phyloP scores from a whole-genome alignment of 2,797 vertebrate species.

The Lacerta bilineata region DNA sequence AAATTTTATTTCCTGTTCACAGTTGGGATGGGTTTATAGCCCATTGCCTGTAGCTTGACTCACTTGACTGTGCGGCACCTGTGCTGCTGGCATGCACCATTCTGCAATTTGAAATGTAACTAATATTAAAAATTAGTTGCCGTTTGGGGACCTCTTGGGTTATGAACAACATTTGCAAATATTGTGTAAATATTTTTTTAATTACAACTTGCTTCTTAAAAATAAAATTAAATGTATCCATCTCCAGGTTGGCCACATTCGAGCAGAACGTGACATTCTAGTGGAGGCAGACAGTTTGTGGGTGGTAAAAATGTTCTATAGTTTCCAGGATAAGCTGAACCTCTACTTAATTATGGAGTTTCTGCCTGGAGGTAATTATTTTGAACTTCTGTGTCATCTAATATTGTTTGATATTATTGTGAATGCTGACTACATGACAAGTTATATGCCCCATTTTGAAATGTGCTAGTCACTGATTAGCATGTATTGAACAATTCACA shows the following conservation, averaged over 20 bases:
- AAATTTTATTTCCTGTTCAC: neutral
- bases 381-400: slow-evolving; percentile 47
- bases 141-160: neutral
- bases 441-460: neutral
- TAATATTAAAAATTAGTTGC: neutral
- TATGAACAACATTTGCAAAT: slow-evolving; percentile 47
- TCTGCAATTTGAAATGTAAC: neutral
- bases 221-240: slow-evolving; percentile 37
- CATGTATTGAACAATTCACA: neutral
- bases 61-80: neutral
- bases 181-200: slow-evolving; percentile 48
- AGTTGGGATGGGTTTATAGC: neutral
- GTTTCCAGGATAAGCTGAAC: slow-evolving; percentile 99
- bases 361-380: slow-evolving; percentile 92
- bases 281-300: slow-evolving; percentile 98
- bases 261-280: slow-evolving; percentile 96
- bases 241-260: slow-evolving; percentile 95
- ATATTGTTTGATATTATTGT: slow-evolving; percentile 26
- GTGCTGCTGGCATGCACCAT: neutral
- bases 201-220: slow-evolving; percentile 45
- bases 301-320: slow-evolving; percentile 99
- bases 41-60: neutral
- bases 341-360: slow-evolving; percentile 99
- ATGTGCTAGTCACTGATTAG: neutral
- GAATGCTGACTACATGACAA: neutral